Conservation (phyloP, 2,113 vertebrate genomes). For the Alaudala cheleensis region DNA sequence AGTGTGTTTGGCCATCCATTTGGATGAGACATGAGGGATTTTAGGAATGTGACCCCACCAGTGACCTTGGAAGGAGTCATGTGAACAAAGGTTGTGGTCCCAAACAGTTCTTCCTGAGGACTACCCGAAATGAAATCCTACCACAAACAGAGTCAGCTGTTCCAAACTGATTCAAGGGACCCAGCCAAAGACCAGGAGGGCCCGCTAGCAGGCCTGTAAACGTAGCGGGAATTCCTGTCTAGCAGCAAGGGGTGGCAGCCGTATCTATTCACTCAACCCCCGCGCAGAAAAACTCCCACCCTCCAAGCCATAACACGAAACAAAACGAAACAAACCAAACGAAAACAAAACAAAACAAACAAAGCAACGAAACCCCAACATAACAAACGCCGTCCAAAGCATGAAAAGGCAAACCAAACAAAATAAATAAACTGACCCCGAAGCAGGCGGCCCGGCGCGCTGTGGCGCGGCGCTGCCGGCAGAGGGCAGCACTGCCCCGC, state of each 20-base stretch:
- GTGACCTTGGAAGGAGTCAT: not conserved
- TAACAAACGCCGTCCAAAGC: not conserved
- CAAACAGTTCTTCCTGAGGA: not conserved
- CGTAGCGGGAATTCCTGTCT: fast-evolving
- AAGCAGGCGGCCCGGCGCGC: fast-evolving
- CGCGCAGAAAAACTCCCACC: not conserved
- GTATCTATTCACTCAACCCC: fast-evolving
- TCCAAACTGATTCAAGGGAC: fast-evolving
- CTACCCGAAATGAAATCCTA: not conserved
- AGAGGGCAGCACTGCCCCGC: not conserved
- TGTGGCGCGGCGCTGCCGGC: not conserved
- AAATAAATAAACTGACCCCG: fast-evolving
- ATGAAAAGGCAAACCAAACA: fast-evolving
- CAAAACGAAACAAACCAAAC: not conserved
- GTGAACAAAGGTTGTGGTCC: not conserved
- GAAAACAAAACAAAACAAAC: not conserved
- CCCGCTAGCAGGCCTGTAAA: not conserved
- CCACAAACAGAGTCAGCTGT: not conserved
- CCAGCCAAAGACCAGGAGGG: not conserved
- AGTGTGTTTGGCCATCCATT: not conserved
- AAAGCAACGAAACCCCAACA: too few relatives aligned
- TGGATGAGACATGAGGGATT: not conserved
- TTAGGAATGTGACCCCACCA: not conserved
- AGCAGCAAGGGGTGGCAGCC: not conserved
- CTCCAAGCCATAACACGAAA: not conserved